These are phyloP conservation scores for Dendroctonus ponderosae DNA, from an alignment of 1,140 invertebrate species.

Conservation along the genomic window DNA sequence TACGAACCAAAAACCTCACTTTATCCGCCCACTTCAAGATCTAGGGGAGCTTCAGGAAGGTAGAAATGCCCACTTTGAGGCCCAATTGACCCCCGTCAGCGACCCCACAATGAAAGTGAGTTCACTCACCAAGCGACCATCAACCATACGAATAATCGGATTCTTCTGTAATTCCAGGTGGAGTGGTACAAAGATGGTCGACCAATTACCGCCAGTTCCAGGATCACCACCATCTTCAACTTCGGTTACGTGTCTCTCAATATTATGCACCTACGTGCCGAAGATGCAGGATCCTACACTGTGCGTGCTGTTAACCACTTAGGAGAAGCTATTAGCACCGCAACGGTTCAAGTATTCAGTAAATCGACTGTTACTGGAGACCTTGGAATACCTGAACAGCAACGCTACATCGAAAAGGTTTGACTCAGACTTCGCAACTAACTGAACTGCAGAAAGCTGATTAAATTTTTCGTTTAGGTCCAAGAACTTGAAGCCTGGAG, in stretches of 20 bases:
- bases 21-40: slow-evolving; percentile 86
- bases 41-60: slow-evolving; percentile 87
- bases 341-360: slow-evolving; percentile 69
- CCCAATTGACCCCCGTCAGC: slow-evolving; percentile 88
- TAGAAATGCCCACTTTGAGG: slow-evolving; percentile 91
- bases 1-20: slow-evolving; percentile 75
- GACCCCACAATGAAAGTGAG: slow-evolving; percentile 90
- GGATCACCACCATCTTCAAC: slow-evolving; percentile 95
- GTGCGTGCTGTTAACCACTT: slow-evolving; percentile 84
- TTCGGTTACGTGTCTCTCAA: slow-evolving; percentile 98
- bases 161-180: slow-evolving; percentile 49
- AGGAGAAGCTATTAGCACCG: slow-evolving; percentile 80
- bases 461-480: slow-evolving; percentile 51
- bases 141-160: not conserved
- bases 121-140: not conserved
- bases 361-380: slow-evolving; percentile 76
- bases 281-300: slow-evolving; percentile 90
- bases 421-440: not conserved
- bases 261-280: slow-evolving; percentile 93
- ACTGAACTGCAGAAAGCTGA: not conserved
- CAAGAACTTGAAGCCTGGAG: slow-evolving; percentile 92
- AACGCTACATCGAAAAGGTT: slow-evolving; percentile 83
- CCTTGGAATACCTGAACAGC: slow-evolving; percentile 87
- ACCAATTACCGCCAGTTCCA: slow-evolving; percentile 88
- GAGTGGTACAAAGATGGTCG: slow-evolving; percentile 98